Percentiles rank a stretch among this genome's conserved stretches.
These are phyloP conservation scores for Myanophis thanlyinensis DNA, from an alignment of 2,113 vertebrate species.

Conservation along the genomic window DNA sequence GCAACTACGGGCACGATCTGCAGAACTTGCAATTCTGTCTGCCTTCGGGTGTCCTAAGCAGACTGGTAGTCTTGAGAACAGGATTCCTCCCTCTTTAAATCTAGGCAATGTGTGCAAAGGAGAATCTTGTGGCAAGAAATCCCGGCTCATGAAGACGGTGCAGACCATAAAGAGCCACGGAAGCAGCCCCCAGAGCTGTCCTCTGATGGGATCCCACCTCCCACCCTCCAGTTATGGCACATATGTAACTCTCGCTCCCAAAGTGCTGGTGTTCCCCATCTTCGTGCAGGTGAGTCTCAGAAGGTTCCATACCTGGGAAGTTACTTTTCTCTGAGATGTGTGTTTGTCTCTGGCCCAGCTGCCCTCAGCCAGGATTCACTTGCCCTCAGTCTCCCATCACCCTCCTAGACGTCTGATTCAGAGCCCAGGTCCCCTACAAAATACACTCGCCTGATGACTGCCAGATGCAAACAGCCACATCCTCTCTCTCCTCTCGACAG, in stretches of 20 bases:
- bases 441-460: not conserved
- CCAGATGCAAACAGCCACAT: not conserved
- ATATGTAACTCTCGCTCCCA: constrained; percentile 87
- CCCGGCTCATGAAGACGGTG: constrained; percentile 81
- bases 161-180: constrained; percentile 76
- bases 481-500: not conserved
- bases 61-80: not conserved
- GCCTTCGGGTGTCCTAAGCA: not conserved
- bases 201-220: constrained; percentile 80
- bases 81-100: not conserved
- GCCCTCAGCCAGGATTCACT: not conserved
- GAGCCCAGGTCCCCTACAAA: not conserved
- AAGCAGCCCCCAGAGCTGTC: constrained; percentile 85
- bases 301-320: not conserved
- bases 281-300: constrained; percentile 85
- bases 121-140: constrained; percentile 72
- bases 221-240: constrained; percentile 84
- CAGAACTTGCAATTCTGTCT: not conserved
- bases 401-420: not conserved
- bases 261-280: constrained; percentile 91
- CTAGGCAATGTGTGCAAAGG: constrained; percentile 61
- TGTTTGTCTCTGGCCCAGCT: not conserved
- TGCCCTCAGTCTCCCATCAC: not conserved
- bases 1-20: not conserved
- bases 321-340: not conserved